These are phyloP conservation scores for Tapirus terrestris DNA, from an alignment of 2,113 vertebrate species.

Conservation along the genomic window DNA sequence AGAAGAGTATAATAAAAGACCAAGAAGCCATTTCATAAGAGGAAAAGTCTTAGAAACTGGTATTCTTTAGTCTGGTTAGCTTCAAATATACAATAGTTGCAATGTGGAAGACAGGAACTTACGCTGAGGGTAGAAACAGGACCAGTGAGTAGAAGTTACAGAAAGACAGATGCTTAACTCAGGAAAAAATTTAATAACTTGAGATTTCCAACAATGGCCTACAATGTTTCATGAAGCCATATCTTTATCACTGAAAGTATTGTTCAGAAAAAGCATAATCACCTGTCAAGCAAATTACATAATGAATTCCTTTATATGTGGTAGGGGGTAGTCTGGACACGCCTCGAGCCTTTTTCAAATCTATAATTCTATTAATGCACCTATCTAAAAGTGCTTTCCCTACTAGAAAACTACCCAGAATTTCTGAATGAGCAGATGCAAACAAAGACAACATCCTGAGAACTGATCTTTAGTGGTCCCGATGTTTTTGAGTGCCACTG, in stretches of 20 bases:
- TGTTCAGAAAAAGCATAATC: constrained; percentile 48
- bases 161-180: constrained; percentile 26
- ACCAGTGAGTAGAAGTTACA: constrained; percentile 1
- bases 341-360: not conserved
- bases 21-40: not conserved
- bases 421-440: constrained; percentile 40
- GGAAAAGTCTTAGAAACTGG: not conserved
- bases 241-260: constrained; percentile 35
- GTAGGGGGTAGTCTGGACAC: not conserved
- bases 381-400: constrained; percentile 20
- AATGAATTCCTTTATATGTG: not conserved
- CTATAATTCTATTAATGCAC: not conserved
- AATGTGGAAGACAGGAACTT: not conserved
- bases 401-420: constrained; percentile 43
- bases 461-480: not conserved
- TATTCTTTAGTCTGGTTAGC: not conserved
- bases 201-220: constrained; percentile 8
- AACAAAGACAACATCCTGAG: constrained; percentile 25
- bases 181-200: constrained; percentile 15
- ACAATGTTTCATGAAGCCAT: constrained; percentile 39
- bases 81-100: not conserved
- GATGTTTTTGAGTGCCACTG: constrained; percentile 41
- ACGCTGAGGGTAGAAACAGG: not conserved
- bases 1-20: not conserved
- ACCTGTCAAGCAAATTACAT: constrained; percentile 13